Base-by-base conservation (phyloP, 2,888 invertebrate genomes). In the Sclerodermus sp. region DNA sequence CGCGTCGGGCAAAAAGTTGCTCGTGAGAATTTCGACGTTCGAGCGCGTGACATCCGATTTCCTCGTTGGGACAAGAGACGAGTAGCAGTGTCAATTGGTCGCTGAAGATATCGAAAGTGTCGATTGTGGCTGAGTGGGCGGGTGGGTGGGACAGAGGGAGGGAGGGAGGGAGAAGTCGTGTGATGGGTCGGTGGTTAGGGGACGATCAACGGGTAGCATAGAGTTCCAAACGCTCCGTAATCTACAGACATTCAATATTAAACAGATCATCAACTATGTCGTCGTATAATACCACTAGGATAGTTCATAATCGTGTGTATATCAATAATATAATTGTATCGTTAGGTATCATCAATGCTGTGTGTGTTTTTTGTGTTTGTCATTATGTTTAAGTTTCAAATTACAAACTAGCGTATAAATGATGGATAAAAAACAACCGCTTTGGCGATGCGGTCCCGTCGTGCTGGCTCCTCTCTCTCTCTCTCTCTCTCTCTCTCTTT, bases 201-300 rank as follows among this genome's bases (percentile, higher is more conserved):
- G 34, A 14, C 16, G 18, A 10, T 74, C 64, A 65, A 68, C 71
- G 70, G 72, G 66, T 71, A 74, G 77, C 77, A 77, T 73, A 76
- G 77, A 77, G 77, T 77, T 77, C 77, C 76, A 77, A 77, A 77
- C 77, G 77, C 77, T 77, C 76, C 68, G 70, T 76, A 71, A 71
- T 74, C 74, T 76, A 77, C 76, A 76, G 73, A 76, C 77, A 77
- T 77, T 75, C 76, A 76, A 74, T 76, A 76, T 77, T 73, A 74
- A 77, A 77, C 77, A 77, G 76, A 76, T 77, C 74, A 75, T 76
- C 73, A 77, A 77, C 76, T 77, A 77, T 76, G 68, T 74, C 72
- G 66, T 74, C 74, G 70, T 74, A 73, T 73, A 70, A 74, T 77
- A 77, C 70, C 74, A 66, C 73, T 77, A 77, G 76, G 67, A 74